Percentiles rank a stretch among this genome's conserved stretches.
These are phyloP conservation scores for Hypomesus transpacificus DNA, from an alignment of 2,113 vertebrate genomes.

Conservation along the genomic window DNA sequence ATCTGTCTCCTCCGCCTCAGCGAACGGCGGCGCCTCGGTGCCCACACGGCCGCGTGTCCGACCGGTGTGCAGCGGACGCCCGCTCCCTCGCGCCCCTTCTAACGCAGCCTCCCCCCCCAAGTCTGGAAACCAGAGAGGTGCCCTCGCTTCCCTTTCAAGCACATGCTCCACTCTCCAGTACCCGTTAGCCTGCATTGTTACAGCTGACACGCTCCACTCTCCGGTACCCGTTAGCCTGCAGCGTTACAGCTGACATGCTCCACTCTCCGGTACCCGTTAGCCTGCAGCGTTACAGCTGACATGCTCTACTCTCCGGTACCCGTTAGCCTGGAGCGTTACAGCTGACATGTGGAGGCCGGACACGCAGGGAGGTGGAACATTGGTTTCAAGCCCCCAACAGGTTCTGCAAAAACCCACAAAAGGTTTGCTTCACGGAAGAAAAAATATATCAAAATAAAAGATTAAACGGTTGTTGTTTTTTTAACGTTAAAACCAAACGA, in stretches of 20 bases:
- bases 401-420: too few species aligned
- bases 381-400: too few species aligned
- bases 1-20: slow-evolving; percentile 38
- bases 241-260: too few species aligned
- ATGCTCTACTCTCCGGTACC: not conserved
- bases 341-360: too few species aligned
- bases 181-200: too few species aligned
- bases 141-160: not conserved
- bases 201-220: too few species aligned
- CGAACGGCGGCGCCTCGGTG: slow-evolving; percentile 16
- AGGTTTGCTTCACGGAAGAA: too few species aligned
- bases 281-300: not conserved
- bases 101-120: not conserved
- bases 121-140: not conserved
- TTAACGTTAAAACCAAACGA: too few species aligned
- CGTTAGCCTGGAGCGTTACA: too few species aligned
- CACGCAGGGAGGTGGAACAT: too few species aligned
- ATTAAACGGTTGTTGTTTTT: too few species aligned
- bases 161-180: not conserved
- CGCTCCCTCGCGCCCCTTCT: not conserved
- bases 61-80: not conserved
- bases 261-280: not conserved
- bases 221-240: not conserved
- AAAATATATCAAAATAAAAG: too few species aligned
- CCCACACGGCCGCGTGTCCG: slow-evolving; percentile 21